Percentiles rank a stretch among this genome's conserved stretches.
Conservation (phyloP, 2,113 vertebrate species). For the Onychostoma macrolepis region DNA sequence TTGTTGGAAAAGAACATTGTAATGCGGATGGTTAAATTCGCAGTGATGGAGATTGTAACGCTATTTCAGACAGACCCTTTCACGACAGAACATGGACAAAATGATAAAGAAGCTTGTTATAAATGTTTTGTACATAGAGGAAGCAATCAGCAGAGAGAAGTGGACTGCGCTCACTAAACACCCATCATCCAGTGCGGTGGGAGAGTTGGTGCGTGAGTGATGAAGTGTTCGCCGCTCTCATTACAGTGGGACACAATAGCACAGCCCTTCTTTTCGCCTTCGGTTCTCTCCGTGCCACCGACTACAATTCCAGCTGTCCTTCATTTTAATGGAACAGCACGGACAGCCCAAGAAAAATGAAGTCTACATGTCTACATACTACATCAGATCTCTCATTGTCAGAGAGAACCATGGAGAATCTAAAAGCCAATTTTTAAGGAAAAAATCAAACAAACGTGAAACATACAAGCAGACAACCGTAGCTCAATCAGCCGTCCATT, state of each 20-base stretch:
- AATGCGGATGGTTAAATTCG: background rate
- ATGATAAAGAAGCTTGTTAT: constrained; percentile 32
- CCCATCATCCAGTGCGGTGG: constrained; percentile 25
- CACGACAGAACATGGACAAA: background rate
- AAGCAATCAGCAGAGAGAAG: constrained; percentile 19
- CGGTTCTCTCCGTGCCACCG: constrained; percentile 28
- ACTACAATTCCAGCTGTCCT: constrained; percentile 45
- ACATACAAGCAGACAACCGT: background rate
- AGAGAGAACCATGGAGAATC: background rate
- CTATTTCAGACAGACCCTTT: background rate
- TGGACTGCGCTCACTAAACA: constrained; percentile 30
- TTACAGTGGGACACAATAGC: constrained; percentile 45
- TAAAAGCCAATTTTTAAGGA: background rate
- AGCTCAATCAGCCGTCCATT: constrained; percentile 7
- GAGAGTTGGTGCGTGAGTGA: constrained; percentile 28
- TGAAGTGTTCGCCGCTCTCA: constrained; percentile 44
- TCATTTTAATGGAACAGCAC: constrained; percentile 44
- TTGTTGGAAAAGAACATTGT: background rate
- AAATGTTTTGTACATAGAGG: constrained; percentile 20
- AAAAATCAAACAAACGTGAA: background rate
- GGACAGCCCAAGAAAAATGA: constrained; percentile 40
- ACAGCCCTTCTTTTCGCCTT: constrained; percentile 9
- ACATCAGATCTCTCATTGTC: constrained; percentile 18
- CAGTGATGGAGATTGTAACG: background rate
- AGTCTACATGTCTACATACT: constrained; percentile 29